Evolutionary conservation across 2,888 invertebrate genomes (phyloP).

Genomic region (Drosophila niveifrons): DNA sequence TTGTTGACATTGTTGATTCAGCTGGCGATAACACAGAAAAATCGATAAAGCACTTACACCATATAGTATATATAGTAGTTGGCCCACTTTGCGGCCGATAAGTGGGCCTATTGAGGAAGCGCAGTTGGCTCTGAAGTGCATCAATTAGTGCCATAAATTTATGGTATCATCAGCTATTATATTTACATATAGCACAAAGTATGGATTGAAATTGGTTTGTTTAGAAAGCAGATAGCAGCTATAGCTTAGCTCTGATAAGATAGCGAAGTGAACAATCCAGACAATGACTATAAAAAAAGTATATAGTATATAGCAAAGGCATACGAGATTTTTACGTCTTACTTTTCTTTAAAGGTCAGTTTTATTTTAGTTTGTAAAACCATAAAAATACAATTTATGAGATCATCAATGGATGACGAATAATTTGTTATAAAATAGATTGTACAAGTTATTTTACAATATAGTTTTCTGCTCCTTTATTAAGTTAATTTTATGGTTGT

Average conservation of each 20-base stretch:
- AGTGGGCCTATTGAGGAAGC: slow-evolving; percentile 15
- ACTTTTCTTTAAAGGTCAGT: slow-evolving; percentile 16
- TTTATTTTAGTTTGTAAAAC: not conserved
- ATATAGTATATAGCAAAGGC: not conserved
- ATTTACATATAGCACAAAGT: slow-evolving; percentile 6
- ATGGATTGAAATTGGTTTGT: not conserved
- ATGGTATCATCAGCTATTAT: slow-evolving; percentile 9
- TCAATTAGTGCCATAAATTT: slow-evolving; percentile 53
- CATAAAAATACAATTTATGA: not conserved
- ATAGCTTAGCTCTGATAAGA: slow-evolving; percentile 9
- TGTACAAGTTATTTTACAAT: too few species aligned
- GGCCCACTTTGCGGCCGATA: slow-evolving; percentile 43
- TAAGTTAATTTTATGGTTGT: too few species aligned
- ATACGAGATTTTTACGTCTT: not conserved
- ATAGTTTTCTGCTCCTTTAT: too few species aligned
- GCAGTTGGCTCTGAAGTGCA: slow-evolving; percentile 32
- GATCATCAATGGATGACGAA: not conserved
- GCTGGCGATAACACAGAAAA: slow-evolving; percentile 45
- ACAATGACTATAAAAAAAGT: not conserved
- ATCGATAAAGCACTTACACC: slow-evolving; percentile 47
- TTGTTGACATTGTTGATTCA: slow-evolving; percentile 49
- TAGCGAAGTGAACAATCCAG: slow-evolving; percentile 1
- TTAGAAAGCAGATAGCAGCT: not conserved
- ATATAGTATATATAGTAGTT: slow-evolving; percentile 40
- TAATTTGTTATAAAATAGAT: too few species aligned